A percentile compares a stretch with the other conserved stretches of the same genome.
Evolutionary conservation across 1,140 invertebrate genomes (phyloP).

Genomic region (Meteorus sp.): DNA sequence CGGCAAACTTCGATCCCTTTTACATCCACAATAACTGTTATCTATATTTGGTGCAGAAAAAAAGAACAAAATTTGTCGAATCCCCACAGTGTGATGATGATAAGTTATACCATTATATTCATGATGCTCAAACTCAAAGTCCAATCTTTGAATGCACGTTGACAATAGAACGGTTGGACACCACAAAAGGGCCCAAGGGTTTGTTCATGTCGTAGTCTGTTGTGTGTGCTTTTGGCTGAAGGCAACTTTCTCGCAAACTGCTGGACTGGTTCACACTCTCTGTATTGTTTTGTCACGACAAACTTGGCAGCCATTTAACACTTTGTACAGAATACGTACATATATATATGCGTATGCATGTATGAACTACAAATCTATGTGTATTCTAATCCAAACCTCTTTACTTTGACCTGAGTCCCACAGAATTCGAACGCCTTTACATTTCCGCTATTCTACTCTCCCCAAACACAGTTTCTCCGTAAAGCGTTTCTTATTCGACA

Average conservation of each 20-base stretch:
- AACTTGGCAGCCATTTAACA: constrained; percentile 57
- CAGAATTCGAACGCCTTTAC: too few species aligned
- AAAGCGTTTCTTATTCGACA: too few species aligned
- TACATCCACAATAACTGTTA: neutral
- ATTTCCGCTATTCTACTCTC: too few species aligned
- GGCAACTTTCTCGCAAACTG: constrained; percentile 35
- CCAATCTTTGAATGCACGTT: constrained; percentile 11
- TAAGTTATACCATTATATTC: too few species aligned
- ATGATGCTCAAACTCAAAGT: constrained; percentile 9
- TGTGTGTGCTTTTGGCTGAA: constrained; percentile 29
- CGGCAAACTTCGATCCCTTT: neutral
- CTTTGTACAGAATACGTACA: constrained; percentile 37
- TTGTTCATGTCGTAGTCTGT: constrained; percentile 14
- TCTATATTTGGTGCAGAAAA: neutral
- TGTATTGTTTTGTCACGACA: constrained; percentile 50
- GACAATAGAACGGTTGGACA: neutral
- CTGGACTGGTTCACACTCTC: constrained; percentile 42
- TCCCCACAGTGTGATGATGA: too few species aligned
- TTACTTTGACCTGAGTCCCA: too few species aligned
- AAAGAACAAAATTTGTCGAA: neutral
- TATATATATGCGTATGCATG: too few species aligned
- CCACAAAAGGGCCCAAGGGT: constrained; percentile 13
- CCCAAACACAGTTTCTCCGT: too few species aligned
- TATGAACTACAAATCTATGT: neutral
- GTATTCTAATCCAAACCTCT: neutral